Evolutionary conservation across 2,888 invertebrate genomes (phyloP), one percentile per base, ranked within the genome.

Genomic region (Temnothorax rugatulus): DNA sequence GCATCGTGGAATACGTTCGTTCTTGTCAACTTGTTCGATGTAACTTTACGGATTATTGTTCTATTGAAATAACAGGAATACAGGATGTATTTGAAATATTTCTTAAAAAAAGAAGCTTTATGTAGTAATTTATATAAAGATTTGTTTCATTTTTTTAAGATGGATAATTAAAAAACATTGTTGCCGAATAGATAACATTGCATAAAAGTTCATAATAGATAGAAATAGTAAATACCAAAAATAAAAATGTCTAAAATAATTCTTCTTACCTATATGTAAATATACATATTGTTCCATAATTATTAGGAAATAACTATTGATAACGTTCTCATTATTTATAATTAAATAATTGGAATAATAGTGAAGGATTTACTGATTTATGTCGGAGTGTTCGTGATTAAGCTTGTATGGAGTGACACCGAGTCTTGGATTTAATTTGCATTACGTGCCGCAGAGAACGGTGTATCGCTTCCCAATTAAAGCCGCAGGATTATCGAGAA

Each of bases 381-480:
- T 21, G 44, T 54, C 34, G 11, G 21, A 54, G 21, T 44, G 21
- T 15, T 64, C 57, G 50, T 52, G 25, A 38, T 18, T 13, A 71
- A 71, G 47, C 47, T 47, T 38, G 21, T 25, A 34, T 25, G 9
- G n/a, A 44, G 18, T 34, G 63, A 75, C 61, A 38, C 34, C 41
- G 64, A 57, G 54, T 75, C 66, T 66, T 77, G 57, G 38, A 83
- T 83, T 77, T 83, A 83, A 77, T 76, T 66, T 83, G 57, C 66
- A 83, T 83, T 83, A 77, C 64, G 66, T 66, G 64, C 64, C 38
- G 18, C 15, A 29, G 57, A 75, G 76, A 41, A 84, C 59, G 71
- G 69, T 77, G 75, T 63, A 81, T 75, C 84, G 77, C 82, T 84
- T 88, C 77, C 77, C 83, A 88, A 87, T 88, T 88, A 86, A 85